Base-by-base conservation (phyloP, 2,888 invertebrate species). In the Pherbina coryleti region DNA sequence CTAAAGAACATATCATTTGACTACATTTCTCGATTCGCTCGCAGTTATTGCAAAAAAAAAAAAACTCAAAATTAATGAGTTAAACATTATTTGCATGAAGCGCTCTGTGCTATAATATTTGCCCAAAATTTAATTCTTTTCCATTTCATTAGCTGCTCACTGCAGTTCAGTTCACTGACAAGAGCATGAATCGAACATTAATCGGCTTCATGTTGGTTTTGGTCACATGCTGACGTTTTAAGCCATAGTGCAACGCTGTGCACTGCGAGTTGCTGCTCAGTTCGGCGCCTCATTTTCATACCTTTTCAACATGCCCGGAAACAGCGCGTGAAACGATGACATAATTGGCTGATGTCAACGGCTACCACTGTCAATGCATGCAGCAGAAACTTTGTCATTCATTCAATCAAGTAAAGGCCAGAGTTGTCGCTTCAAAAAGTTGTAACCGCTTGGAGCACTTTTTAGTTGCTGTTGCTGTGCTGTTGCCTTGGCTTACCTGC, bases 321-420 rank as follows among this genome's bases (percentile, higher is more conserved):
- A 31, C 71, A 31, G 67, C 69, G 72, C 64, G 77, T 77, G 69
- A 37, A 78, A 76, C 77, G 75, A 73, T 75, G 73, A 77, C 74
- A 79, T 80, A 82, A 82, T 82, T 82, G 81, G 79, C 81, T 81
- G 79, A 75, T 77, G 79, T 78, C 34, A n/a, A 19, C 67, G n/a
- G 34, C 37, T 19, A 57, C 57, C 37, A 37, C 67, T 81, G 79
- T 78, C 81, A 81, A 73, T 80, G 77, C 51, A 66, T 60, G 55
- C 44, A 44, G 14, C 11, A 44, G 44, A 55, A 75, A 64, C 9
- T 70, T 79, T 77, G 64, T 73, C 67, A 75, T 78, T 76, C 78
- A 55, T 78, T 75, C 34, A 51, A 72, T 76, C 75, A 71, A 71
- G 72, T 57, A n/a, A n/a, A 64, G 64, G 64, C 34, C 28, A 31